A percentile compares a stretch with the other conserved stretches of the same genome.
Conservation (phyloP, 1,140 invertebrate species). For the Procambarus clarkii region DNA sequence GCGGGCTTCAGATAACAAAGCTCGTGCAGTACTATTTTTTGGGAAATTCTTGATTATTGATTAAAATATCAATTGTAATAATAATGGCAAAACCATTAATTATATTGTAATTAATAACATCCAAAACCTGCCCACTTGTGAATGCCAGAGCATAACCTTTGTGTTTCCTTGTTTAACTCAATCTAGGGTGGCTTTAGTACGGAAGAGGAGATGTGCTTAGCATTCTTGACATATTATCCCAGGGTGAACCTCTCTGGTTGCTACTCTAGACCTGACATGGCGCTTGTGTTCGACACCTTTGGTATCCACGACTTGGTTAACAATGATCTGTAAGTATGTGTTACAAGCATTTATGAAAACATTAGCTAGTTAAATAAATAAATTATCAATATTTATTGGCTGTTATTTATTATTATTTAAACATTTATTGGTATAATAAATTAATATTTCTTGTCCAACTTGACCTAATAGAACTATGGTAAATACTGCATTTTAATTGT, state of each 20-base stretch:
- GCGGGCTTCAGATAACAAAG: no score
- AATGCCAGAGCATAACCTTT: no score
- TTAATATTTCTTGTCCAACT: background rate
- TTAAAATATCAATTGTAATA: no score
- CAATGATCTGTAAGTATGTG: conserved; percentile 48
- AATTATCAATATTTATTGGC: background rate
- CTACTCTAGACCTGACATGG: conserved; percentile 82
- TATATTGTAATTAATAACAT: no score
- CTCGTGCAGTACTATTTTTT: no score
- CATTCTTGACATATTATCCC: conserved; percentile 82
- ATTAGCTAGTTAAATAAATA: background rate
- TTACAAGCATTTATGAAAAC: no score
- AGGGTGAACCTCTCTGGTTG: conserved; percentile 83
- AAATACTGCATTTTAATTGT: background rate
- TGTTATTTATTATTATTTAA: background rate
- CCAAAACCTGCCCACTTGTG: no score
- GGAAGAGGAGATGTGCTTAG: conserved; percentile 79
- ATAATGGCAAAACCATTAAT: no score
- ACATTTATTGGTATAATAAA: background rate
- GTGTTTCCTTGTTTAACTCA: no score
- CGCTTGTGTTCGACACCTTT: conserved; percentile 82
- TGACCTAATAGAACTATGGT: background rate
- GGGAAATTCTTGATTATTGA: no score
- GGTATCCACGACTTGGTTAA: conserved; percentile 74
- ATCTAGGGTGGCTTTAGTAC: conserved; percentile 81